These are phyloP conservation scores for Meriones psammophilus DNA, from an alignment of 2,797 vertebrate species.

Conservation along the genomic window DNA sequence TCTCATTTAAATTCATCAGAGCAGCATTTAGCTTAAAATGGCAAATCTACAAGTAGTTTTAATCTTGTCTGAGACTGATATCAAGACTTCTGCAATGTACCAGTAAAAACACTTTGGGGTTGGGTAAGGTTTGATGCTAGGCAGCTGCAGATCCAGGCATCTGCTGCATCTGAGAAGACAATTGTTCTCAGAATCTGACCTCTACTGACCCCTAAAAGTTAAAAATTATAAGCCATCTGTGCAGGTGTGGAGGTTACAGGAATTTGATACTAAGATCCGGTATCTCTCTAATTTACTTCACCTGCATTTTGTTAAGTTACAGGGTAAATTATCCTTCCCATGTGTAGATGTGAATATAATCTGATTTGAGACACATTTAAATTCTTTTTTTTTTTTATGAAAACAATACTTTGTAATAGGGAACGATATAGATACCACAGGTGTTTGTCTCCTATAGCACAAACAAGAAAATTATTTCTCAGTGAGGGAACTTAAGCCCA, in stretches of 20 bases:
- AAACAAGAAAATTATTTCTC: background rate
- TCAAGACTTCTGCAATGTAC: background rate
- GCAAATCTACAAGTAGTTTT: background rate
- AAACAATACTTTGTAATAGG: background rate
- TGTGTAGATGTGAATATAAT: background rate
- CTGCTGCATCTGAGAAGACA: too few relatives aligned
- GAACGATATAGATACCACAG: too few relatives aligned
- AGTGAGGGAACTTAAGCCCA: background rate
- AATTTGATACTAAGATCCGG: too few relatives aligned
- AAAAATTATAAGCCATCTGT: too few relatives aligned
- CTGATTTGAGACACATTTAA: background rate
- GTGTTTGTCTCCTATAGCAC: background rate
- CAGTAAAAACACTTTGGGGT: conserved; percentile 50
- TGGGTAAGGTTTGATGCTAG: too few relatives aligned
- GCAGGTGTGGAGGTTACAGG: too few relatives aligned
- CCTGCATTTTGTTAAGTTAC: background rate
- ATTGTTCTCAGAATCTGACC: too few relatives aligned
- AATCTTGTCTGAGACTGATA: background rate
- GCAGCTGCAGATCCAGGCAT: too few relatives aligned
- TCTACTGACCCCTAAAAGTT: too few relatives aligned
- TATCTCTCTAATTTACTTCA: background rate
- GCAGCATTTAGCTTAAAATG: too few relatives aligned
- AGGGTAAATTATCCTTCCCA: too few relatives aligned
- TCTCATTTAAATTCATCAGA: too few relatives aligned
- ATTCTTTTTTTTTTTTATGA: background rate